A percentile compares a stretch with the other conserved stretches of the same genome.
These are phyloP conservation scores for Pristiophorus japonicus DNA, from an alignment of 2,113 vertebrate genomes.

Conservation along the genomic window DNA sequence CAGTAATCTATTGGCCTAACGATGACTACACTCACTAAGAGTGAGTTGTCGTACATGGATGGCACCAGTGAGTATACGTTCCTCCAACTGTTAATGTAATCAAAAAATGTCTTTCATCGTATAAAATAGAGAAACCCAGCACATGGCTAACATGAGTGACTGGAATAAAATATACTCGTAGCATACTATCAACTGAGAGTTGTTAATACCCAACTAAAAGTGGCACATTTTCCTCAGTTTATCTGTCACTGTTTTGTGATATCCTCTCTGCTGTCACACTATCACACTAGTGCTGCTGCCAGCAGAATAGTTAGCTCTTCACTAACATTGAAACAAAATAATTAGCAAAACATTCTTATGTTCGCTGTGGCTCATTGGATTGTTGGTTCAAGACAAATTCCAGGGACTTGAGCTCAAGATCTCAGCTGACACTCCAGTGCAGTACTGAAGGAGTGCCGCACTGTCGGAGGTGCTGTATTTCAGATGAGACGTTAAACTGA, in stretches of 20 bases:
- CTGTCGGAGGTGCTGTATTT: not conserved
- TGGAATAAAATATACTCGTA: not conserved
- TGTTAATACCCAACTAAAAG: not conserved
- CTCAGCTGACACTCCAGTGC: not conserved
- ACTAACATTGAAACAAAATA: not conserved
- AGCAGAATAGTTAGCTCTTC: not conserved
- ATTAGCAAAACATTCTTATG: not conserved
- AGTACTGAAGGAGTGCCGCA: not conserved
- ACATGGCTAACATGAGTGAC: not conserved
- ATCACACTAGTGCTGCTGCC: not conserved
- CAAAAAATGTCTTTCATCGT: not conserved
- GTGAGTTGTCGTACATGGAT: not conserved
- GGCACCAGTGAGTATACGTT: not conserved
- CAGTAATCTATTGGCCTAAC: not conserved
- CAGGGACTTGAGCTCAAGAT: not conserved
- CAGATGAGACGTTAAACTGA: not conserved
- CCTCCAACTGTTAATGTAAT: not conserved
- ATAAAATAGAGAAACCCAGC: not conserved
- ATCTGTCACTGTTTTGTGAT: not conserved
- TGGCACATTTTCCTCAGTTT: not conserved
- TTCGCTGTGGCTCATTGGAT: not conserved
- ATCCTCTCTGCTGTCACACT: not conserved
- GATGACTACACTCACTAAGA: not conserved
- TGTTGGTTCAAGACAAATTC: not conserved
- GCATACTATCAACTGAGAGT: not conserved